A percentile compares a stretch with the other conserved stretches of the same genome.
Conservation (phyloP, 2,113 vertebrate species). For the Ia io region DNA sequence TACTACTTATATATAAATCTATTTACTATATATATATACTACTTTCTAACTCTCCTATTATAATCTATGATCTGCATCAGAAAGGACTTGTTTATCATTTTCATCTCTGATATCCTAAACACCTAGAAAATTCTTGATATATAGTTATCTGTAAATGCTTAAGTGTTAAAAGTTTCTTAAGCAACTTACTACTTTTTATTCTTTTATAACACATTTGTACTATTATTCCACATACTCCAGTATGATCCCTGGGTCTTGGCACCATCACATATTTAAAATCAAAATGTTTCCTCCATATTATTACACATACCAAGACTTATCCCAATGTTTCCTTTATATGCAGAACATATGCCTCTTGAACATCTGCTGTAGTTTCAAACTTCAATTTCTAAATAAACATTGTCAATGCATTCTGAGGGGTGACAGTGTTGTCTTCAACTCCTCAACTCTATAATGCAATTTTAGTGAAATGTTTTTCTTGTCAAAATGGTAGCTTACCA, state of each 20-base stretch:
- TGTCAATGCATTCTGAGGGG: background rate
- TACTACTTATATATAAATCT: too few species aligned
- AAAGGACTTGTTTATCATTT: background rate
- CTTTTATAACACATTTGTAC: background rate
- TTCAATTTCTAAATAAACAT: background rate
- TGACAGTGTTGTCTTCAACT: slow-evolving; percentile 5
- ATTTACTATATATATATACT: background rate
- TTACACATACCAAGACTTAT: background rate
- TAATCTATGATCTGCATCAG: background rate
- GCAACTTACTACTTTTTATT: background rate
- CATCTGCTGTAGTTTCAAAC: background rate
- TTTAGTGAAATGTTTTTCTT: background rate
- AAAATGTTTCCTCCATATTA: background rate
- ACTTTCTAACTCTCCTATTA: background rate
- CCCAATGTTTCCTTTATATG: background rate
- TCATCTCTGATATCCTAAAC: background rate
- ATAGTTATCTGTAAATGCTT: background rate
- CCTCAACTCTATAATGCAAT: background rate
- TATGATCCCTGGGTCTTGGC: background rate
- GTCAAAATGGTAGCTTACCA: background rate
- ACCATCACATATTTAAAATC: background rate
- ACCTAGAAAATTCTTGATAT: background rate
- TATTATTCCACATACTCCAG: background rate
- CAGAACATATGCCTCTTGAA: background rate
- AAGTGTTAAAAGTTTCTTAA: background rate